Evolutionary conservation across 2,797 vertebrate genomes (phyloP).

Genomic region (Sciurus carolinensis): DNA sequence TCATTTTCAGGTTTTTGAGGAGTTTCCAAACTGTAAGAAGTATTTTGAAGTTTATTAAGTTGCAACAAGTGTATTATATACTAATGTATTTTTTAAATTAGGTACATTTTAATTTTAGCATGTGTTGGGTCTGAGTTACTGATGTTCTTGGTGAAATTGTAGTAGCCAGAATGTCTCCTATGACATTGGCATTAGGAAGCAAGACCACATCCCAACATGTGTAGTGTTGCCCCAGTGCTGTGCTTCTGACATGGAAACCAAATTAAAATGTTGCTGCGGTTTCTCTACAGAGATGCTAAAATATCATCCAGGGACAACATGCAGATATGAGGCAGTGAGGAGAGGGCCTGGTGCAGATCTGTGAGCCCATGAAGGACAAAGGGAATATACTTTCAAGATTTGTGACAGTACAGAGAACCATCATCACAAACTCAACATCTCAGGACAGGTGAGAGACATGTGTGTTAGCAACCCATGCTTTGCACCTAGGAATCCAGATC

Average conservation of each 20-base stretch:
- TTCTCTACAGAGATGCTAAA: conserved; percentile 92
- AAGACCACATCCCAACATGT: accelerated
- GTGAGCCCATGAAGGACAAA: conserved; percentile 95
- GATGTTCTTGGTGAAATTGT: background rate
- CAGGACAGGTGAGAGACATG: conserved; percentile 92
- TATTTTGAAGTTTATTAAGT: background rate
- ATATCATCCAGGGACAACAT: conserved; percentile 94
- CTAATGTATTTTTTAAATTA: background rate
- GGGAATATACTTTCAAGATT: conserved; percentile 95
- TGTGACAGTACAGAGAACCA: conserved; percentile 92
- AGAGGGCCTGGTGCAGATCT: conserved; percentile 96
- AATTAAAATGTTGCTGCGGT: accelerated
- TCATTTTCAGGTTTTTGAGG: background rate
- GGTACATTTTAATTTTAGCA: background rate
- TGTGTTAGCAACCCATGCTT: accelerated
- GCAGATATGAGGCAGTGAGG: conserved; percentile 93
- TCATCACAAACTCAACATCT: conserved; percentile 94
- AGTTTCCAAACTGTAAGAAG: accelerated
- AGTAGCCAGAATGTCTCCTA: accelerated
- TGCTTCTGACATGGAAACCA: accelerated
- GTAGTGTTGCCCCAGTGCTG: accelerated
- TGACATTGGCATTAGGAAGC: background rate
- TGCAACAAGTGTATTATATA: background rate
- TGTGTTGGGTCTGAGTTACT: background rate
- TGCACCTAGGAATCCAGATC: too few species aligned